Evolutionary conservation across 2,888 invertebrate species (phyloP), one percentile per base, ranked within the genome.

Genomic region (Caenorhabditis wallacei): DNA sequence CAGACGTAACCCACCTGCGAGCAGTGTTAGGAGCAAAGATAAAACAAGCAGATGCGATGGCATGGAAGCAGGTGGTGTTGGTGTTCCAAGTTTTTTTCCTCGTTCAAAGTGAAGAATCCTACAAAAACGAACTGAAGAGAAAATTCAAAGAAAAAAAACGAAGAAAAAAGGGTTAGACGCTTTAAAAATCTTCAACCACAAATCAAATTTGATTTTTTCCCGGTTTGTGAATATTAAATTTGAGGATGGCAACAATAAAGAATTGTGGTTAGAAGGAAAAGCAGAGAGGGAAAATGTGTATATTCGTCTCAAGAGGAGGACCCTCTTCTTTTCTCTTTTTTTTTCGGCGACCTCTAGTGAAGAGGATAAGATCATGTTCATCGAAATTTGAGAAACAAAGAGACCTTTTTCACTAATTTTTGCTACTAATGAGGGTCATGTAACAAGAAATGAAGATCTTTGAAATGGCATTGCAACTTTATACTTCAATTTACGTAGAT

Each of bases 201-300:
- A 40, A 2, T 54, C 5, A n/a, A 70, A 40, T 74, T 46, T 30
- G 46, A 56, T 63, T 80, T 72, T 37, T 18, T 20, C 35, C 24
- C 30, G 24, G 22, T 40, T 76, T 30, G 35, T 24, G 24, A 81
- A 81, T 81, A 81, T 75, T 57, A 63, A 81, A 81, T 80, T 80
- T 80, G 68, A 72, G n/a, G 68, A 59, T 40, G 72, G 54, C 72
- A 61, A 72, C 66, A 80, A 80, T 61, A 37, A 43, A 80, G 46
- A 72, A 59, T 53, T 40, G 48, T 46, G 20, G 57, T 37, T 13
- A 48, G 37, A 11, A 51, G 35, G 43, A 53, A 59, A 35, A 35
- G 54, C 30, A 63, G 18, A 51, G 26, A 35, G 13, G 11, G 30
- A 61, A 63, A 54, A 54, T 64, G 72, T 56, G 74, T 74, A 54